A percentile compares a stretch with the other conserved stretches of the same genome.
phyloP scores from a whole-genome alignment of 2,888 invertebrate species.

The Synanthedon myopaeformis region DNA sequence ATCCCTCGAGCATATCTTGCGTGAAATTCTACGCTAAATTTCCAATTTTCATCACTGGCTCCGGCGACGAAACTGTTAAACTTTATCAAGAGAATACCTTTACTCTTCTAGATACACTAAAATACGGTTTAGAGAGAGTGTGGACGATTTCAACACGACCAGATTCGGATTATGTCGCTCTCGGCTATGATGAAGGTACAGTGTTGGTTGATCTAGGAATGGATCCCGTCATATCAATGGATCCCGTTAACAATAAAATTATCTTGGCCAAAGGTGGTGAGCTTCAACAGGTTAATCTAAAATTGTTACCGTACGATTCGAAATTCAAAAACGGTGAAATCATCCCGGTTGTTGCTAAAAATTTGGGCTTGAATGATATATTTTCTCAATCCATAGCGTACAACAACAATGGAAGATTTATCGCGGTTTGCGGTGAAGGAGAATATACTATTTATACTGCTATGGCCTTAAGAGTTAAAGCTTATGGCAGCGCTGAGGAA shows the following conservation, averaged over 20 bases:
- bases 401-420: conserved; percentile 88
- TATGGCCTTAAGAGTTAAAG: conserved; percentile 94
- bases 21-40: conserved; percentile 26
- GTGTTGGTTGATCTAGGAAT: conserved; percentile 59
- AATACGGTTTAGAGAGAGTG: conserved; percentile 82
- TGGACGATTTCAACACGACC: conserved; percentile 90
- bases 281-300: conserved; percentile 82
- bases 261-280: conserved; percentile 95
- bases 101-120: not conserved
- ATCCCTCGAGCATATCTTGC: not conserved
- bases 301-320: not conserved
- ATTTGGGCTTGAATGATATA: conserved; percentile 47
- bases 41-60: conserved; percentile 90
- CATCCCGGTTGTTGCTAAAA: not conserved
- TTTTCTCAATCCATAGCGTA: conserved; percentile 95
- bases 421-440: conserved; percentile 93
- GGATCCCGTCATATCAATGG: conserved; percentile 94
- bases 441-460: conserved; percentile 97
- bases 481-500: conserved; percentile 73
- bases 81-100: conserved; percentile 75
- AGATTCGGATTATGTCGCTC: conserved; percentile 89
- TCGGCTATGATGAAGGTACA: conserved; percentile 89
- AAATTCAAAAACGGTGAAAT: not conserved
- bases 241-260: conserved; percentile 92
- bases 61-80: conserved; percentile 92